A percentile compares a stretch with the other conserved stretches of the same genome.
Evolutionary conservation across 1,140 invertebrate genomes (phyloP).

Genomic region (Drosophila ananassae): DNA sequence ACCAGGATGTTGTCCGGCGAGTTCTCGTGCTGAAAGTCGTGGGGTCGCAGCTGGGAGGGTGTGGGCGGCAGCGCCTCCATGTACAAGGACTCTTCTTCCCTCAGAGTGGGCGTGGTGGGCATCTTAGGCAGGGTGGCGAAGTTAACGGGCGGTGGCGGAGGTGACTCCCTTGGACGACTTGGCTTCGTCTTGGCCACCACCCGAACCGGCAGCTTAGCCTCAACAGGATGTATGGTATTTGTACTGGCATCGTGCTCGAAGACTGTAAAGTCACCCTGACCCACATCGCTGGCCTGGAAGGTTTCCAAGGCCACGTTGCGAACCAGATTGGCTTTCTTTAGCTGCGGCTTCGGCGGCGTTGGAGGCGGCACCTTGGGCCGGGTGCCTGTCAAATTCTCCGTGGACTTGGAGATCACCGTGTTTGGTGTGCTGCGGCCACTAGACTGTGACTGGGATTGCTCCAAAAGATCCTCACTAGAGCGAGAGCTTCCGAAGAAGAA

Average conservation of each 20-base stretch:
- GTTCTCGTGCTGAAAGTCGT: slow-evolving; percentile 80
- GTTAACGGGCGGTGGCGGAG: slow-evolving; percentile 81
- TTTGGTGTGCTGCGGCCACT: slow-evolving; percentile 72
- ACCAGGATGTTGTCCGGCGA: slow-evolving; percentile 80
- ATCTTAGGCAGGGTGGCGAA: slow-evolving; percentile 69
- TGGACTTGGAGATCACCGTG: slow-evolving; percentile 71
- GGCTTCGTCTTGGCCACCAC: slow-evolving; percentile 29
- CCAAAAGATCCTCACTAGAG: slow-evolving; percentile 75
- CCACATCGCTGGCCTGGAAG: slow-evolving; percentile 77
- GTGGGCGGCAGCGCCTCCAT: slow-evolving; percentile 72
- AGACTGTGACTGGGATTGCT: slow-evolving; percentile 66
- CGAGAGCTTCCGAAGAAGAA: slow-evolving; percentile 73
- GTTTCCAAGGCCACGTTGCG: slow-evolving; percentile 75
- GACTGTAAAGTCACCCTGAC: slow-evolving; percentile 79
- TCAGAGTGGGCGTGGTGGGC: slow-evolving; percentile 15
- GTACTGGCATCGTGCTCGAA: slow-evolving; percentile 80
- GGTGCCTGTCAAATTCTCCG: slow-evolving; percentile 70
- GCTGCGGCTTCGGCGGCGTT: slow-evolving; percentile 71
- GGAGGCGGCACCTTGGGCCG: slow-evolving; percentile 74
- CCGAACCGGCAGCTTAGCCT: slow-evolving; percentile 60
- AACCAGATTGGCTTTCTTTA: slow-evolving; percentile 79
- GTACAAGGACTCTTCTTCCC: slow-evolving; percentile 66
- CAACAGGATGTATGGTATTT: slow-evolving; percentile 73
- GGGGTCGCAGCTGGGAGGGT: slow-evolving; percentile 56
- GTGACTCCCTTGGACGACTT: slow-evolving; percentile 64